Evolutionary conservation across 2,888 invertebrate genomes (phyloP).

Genomic region (Philopedon plagiatum): DNA sequence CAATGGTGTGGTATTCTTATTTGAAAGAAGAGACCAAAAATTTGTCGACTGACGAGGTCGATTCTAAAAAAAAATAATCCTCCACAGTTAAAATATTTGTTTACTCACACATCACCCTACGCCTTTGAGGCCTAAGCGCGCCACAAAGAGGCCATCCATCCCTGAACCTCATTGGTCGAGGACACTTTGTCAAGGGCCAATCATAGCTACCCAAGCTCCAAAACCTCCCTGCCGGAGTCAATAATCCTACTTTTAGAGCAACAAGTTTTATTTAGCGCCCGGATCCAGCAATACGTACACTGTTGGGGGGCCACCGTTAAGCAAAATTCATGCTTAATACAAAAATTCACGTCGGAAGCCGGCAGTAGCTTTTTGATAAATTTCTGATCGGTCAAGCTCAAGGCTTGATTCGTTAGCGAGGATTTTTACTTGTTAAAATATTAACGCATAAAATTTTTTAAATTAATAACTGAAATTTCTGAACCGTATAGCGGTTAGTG

Average conservation of each 20-base stretch:
- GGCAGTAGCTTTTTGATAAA: slow-evolving; percentile 1
- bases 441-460: background rate
- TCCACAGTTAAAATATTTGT: too few species aligned
- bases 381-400: slow-evolving; percentile 24
- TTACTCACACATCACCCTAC: background rate
- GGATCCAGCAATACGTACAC: slow-evolving; percentile 32
- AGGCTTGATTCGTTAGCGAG: background rate
- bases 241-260: slow-evolving; percentile 52
- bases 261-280: slow-evolving; percentile 45
- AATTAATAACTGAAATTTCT: background rate
- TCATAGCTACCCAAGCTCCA: slow-evolving; percentile 47
- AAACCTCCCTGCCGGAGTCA: slow-evolving; percentile 43
- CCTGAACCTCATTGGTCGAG: slow-evolving; percentile 63
- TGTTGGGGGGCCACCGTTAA: background rate
- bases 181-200: slow-evolving; percentile 61
- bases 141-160: slow-evolving; percentile 63
- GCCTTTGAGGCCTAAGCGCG: slow-evolving; percentile 12
- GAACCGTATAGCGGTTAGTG: slow-evolving; percentile 17
- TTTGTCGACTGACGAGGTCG: too few species aligned
- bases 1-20: too few species aligned
- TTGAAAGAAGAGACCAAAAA: too few species aligned
- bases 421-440: background rate
- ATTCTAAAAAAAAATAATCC: too few species aligned
- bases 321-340: background rate
- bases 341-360: slow-evolving; percentile 13